phyloP scores from a whole-genome alignment of 2,888 invertebrate genomes.

The Dione vanillae region DNA sequence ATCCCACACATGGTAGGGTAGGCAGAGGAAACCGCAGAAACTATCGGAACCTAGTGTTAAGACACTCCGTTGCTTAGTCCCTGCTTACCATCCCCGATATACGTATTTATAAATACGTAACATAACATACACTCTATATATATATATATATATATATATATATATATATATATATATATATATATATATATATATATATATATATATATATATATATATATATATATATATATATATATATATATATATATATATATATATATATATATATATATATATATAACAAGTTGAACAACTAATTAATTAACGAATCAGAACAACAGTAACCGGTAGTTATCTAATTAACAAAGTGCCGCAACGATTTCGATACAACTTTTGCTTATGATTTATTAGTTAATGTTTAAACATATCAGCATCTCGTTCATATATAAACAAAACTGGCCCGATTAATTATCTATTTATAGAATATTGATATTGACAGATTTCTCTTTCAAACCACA shows the following conservation, averaged over 20 bases:
- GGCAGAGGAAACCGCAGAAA: too few relatives aligned
- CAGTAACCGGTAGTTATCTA: constrained; percentile 47
- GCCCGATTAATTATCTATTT: not conserved
- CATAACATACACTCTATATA: too few relatives aligned
- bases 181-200: too few relatives aligned
- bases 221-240: too few relatives aligned
- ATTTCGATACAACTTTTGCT: constrained; percentile 44
- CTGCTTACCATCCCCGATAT: too few relatives aligned
- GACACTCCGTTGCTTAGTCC: too few relatives aligned
- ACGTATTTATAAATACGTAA: too few relatives aligned
- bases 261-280: not conserved
- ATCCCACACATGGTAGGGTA: too few relatives aligned
- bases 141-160: too few relatives aligned
- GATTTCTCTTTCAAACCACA: constrained; percentile 15
- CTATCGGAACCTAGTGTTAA: too few relatives aligned
- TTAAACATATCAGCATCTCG: constrained; percentile 18
- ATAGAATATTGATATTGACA: not conserved
- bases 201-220: too few relatives aligned
- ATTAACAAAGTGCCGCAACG: constrained; percentile 45
- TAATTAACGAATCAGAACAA: constrained; percentile 38
- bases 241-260: not conserved
- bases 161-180: too few relatives aligned
- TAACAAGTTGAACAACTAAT: constrained; percentile 26
- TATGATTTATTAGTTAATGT: constrained; percentile 44
- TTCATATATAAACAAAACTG: constrained; percentile 3